These are phyloP conservation scores for Piscicola geometra DNA, from an alignment of 2,888 invertebrate genomes.

Conservation along the genomic window DNA sequence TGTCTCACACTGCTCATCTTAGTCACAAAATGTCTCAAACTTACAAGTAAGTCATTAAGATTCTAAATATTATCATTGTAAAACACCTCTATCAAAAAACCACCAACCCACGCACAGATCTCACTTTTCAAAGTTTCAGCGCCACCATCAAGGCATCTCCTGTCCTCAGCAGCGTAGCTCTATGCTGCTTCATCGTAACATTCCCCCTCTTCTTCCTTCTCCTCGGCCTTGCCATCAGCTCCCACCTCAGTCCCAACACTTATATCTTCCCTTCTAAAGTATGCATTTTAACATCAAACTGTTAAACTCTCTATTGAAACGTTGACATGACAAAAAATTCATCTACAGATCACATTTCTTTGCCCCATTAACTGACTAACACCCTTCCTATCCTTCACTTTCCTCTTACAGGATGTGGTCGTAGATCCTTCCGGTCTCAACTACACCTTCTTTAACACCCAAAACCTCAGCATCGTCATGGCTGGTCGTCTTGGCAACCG, in stretches of 20 bases:
- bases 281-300: background rate
- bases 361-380: too few relatives aligned
- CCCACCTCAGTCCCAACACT: constrained; percentile 33
- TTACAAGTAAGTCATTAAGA: too few relatives aligned
- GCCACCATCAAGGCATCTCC: background rate
- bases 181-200: constrained; percentile 39
- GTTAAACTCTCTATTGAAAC: too few relatives aligned
- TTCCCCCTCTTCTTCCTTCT: constrained; percentile 40
- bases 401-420: constrained; percentile 40
- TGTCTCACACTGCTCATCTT: background rate
- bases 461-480: constrained; percentile 40
- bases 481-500: constrained; percentile 43
- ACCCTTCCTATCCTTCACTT: too few relatives aligned
- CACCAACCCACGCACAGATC: too few relatives aligned
- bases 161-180: background rate
- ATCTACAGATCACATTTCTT: too few relatives aligned
- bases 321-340: too few relatives aligned
- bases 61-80: too few relatives aligned
- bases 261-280: constrained; percentile 17
- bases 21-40: too few relatives aligned
- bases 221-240: constrained; percentile 40
- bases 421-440: constrained; percentile 39
- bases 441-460: constrained; percentile 40
- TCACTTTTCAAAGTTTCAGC: background rate
- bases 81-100: too few relatives aligned